phyloP scores from a whole-genome alignment of 2,888 invertebrate species.

The Acanthoscelides obtectus region DNA sequence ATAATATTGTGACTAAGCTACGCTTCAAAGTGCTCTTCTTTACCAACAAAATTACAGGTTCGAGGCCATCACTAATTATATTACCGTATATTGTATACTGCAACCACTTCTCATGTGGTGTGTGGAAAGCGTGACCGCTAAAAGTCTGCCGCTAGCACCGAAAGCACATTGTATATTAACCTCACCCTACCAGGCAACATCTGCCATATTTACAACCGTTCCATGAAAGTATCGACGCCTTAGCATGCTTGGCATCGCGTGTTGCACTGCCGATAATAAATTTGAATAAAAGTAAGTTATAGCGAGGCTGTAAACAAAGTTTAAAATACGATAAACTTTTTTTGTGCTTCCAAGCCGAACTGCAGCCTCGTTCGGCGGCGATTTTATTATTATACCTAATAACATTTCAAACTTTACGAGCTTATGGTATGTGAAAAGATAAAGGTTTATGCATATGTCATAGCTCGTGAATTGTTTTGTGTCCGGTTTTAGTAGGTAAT shows the following conservation, averaged over 20 bases:
- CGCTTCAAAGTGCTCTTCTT: too few relatives aligned
- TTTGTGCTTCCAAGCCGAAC: background rate
- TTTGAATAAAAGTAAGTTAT: background rate
- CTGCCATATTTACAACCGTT: background rate
- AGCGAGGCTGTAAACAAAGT: background rate
- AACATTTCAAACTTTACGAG: background rate
- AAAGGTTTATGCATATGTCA: background rate
- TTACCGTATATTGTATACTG: too few relatives aligned
- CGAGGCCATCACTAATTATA: too few relatives aligned
- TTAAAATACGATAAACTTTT: background rate
- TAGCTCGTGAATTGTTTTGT: background rate
- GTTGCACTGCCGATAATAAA: background rate
- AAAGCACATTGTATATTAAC: background rate
- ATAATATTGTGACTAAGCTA: too few relatives aligned
- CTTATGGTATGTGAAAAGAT: background rate
- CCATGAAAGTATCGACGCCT: background rate
- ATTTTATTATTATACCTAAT: background rate
- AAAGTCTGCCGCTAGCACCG: too few relatives aligned
- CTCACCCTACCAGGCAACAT: background rate
- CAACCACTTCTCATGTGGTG: too few relatives aligned
- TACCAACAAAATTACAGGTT: too few relatives aligned
- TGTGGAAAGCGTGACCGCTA: too few relatives aligned
- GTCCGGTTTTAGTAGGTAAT: background rate
- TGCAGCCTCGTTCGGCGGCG: background rate
- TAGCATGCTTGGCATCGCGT: background rate